These are phyloP conservation scores for Drosophila tanythrix DNA, from an alignment of 2,888 invertebrate genomes.

Conservation along the genomic window DNA sequence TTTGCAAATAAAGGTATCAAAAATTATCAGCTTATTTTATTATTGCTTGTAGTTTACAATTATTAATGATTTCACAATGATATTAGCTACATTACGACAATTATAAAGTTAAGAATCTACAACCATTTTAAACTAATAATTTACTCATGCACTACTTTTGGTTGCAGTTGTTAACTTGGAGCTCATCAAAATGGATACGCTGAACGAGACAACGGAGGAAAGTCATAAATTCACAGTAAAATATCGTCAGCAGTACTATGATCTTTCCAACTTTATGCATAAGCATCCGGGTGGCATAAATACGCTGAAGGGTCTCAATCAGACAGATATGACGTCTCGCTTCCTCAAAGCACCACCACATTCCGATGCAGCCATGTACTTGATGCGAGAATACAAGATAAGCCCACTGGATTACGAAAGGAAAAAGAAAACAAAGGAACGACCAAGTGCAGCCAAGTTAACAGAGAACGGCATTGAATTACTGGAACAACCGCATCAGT, in stretches of 20 bases:
- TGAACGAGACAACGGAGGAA: constrained; percentile 28
- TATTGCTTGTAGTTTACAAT: not conserved
- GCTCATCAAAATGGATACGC: constrained; percentile 44
- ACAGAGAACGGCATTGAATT: constrained; percentile 50
- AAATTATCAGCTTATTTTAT: not conserved
- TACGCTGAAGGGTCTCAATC: constrained; percentile 86
- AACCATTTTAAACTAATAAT: not conserved
- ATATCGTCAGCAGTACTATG: constrained; percentile 87
- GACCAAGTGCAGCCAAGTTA: not conserved
- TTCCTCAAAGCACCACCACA: constrained; percentile 83
- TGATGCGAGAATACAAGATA: constrained; percentile 83
- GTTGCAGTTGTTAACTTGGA: constrained; percentile 50
- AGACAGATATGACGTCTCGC: constrained; percentile 81
- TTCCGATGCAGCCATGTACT: constrained; percentile 84
- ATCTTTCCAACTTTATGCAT: constrained; percentile 88
- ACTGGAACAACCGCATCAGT: constrained; percentile 27
- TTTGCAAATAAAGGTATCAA: not conserved
- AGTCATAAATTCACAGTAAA: constrained; percentile 78
- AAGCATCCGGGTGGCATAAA: constrained; percentile 91
- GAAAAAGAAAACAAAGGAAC: constrained; percentile 9
- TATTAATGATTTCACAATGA: constrained; percentile 5
- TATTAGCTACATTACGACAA: constrained; percentile 8
- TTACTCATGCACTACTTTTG: constrained; percentile 13
- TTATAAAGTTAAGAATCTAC: constrained; percentile 50
- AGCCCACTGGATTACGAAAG: constrained; percentile 18